Base-by-base conservation (phyloP, 2,888 invertebrate species). In the Seira musarum region DNA sequence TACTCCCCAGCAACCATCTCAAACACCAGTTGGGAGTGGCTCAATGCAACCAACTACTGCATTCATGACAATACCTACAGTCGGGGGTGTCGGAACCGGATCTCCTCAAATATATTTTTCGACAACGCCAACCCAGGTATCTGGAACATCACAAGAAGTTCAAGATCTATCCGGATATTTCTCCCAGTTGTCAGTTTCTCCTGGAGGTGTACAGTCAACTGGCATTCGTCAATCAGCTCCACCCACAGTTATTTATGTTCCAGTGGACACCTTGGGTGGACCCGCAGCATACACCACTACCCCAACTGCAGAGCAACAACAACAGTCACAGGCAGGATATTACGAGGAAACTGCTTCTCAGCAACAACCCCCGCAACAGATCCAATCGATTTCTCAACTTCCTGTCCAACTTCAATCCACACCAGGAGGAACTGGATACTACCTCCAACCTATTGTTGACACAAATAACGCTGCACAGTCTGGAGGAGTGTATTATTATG, bases 161-260 rank as follows among this genome's bases (percentile, higher is more conserved):
- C 77, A 77, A 17, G 77, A 77, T 60, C 57, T 77, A 0, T 71
- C 77, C 3, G 71, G 77, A 1, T 77, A 77, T 40, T 77, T 77
- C 60, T 66, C 77, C 1, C 77, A 77, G 60, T 8, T 77, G 22
- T 65, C 40, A 8, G 25, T 70, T 25, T n/a, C n/a, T n/a, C n/a
- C n/a, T n/a, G n/a, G n/a, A n/a, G 65, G 49, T 2, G 64, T n/a
- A 0, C 15, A n/a, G 3, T 30, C 13, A 2, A 30, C 22, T 6
- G 21, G 66, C 6, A 61, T 53, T 15, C 24, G 63, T 35, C 30
- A 21, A 13, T 13, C 64, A 13, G 17, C 46, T 1, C 69, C 67
- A 5, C 25, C 73, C 17, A 66, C 70, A 13, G 77, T 77, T 8
- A 71, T 77, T 60, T 77, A 77, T 25, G 77, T 77, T 15, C 77